Evolutionary conservation across 2,113 vertebrate species (phyloP).

Genomic region (Beaufortia kweichowensis): DNA sequence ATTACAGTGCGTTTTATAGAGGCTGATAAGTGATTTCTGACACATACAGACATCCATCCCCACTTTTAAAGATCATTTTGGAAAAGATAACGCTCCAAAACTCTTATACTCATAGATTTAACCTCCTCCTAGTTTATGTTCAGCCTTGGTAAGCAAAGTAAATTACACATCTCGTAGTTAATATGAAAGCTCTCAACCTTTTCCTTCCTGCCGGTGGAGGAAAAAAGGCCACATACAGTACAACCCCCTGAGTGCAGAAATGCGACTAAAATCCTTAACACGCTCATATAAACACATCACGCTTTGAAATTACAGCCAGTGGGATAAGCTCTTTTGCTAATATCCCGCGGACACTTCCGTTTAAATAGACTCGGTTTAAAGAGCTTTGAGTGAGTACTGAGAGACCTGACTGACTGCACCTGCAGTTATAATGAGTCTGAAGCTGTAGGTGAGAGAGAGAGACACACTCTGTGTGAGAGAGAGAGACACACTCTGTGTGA

Average conservation of each 20-base stretch:
- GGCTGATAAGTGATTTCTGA: conserved; percentile 12
- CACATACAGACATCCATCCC: conserved; percentile 6
- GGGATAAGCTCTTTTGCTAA: conserved; percentile 18
- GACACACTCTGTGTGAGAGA: background rate
- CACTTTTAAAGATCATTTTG: conserved; percentile 6
- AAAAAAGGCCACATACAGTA: background rate
- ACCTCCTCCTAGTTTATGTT: conserved; percentile 30
- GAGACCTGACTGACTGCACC: background rate
- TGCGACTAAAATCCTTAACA: conserved; percentile 16
- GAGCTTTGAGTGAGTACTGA: conserved; percentile 14
- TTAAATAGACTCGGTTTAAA: conserved; percentile 29
- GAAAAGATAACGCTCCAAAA: background rate
- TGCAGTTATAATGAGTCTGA: background rate
- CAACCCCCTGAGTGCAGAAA: background rate
- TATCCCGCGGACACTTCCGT: background rate
- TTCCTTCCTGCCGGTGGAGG: background rate
- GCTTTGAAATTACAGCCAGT: background rate
- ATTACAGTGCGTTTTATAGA: conserved; percentile 33
- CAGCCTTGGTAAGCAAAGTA: conserved; percentile 11
- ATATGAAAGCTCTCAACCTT: background rate
- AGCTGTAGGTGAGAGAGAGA: background rate
- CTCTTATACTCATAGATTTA: background rate
- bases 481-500: no score
- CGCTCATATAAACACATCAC: background rate
- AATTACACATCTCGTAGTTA: conserved; percentile 28